These are phyloP conservation scores for Lophura nycthemera DNA, from an alignment of 2,113 vertebrate species.

Conservation along the genomic window DNA sequence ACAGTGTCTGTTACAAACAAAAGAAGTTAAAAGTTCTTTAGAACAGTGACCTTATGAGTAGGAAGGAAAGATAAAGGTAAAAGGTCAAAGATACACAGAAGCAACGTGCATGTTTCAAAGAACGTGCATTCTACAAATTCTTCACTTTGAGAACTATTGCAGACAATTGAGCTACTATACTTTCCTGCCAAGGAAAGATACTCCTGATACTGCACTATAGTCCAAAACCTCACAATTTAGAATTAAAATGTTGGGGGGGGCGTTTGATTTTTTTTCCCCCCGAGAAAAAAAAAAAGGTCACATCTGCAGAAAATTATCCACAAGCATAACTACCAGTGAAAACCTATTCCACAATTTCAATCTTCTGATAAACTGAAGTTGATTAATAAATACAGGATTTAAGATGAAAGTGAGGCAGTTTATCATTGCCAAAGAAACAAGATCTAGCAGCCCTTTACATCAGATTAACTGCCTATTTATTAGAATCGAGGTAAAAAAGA, in stretches of 20 bases:
- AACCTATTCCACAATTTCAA: background rate
- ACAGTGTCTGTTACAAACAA: conserved; percentile 31
- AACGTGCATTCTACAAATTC: background rate
- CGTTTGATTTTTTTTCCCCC: background rate
- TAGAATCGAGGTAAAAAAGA: background rate
- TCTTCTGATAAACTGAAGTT: background rate
- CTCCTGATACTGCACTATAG: background rate
- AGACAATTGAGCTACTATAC: background rate
- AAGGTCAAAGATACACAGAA: conserved; percentile 28
- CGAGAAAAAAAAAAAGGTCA: background rate
- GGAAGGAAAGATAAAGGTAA: conserved; percentile 59
- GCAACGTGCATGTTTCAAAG: background rate
- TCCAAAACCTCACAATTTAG: background rate
- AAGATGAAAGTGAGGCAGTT: background rate
- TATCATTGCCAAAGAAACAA: background rate
- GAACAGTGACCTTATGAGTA: conserved; percentile 43
- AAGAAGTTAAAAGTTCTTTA: conserved; percentile 37
- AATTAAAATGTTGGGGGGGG: accelerated
- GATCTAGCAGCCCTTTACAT: background rate
- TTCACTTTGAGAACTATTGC: background rate
- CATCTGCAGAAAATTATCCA: background rate
- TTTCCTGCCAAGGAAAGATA: background rate
- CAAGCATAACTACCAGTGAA: background rate
- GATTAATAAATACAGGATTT: background rate
- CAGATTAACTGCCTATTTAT: background rate